Evolutionary conservation across 2,797 vertebrate genomes (phyloP).

Genomic region (Rhabdomys pumilio): DNA sequence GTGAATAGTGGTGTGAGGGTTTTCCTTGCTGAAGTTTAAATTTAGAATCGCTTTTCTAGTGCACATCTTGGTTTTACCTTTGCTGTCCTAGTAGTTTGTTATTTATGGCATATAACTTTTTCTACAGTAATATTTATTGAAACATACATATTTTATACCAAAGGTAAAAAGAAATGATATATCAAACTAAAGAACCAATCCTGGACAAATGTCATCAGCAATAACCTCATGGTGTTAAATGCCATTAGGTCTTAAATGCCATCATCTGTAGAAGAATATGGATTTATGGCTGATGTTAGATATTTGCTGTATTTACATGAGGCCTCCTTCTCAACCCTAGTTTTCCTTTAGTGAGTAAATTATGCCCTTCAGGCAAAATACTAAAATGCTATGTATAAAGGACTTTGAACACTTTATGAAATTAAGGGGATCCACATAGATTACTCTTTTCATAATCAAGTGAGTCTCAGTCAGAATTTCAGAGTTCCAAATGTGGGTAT

Average conservation of each 20-base stretch:
- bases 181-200: conserved; percentile 19
- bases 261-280: conserved; percentile 4
- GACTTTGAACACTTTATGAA: conserved; percentile 66
- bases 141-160: conserved; percentile 1
- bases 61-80: conserved; percentile 69
- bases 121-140: conserved; percentile 25
- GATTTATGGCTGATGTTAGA: conserved; percentile 38
- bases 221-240: conserved; percentile 37
- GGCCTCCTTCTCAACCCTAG: not conserved
- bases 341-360: conserved; percentile 48
- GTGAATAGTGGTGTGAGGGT: conserved; percentile 84
- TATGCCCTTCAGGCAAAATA: conserved; percentile 18
- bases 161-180: conserved; percentile 39
- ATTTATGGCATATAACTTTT: conserved; percentile 39
- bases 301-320: conserved; percentile 53
- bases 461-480: conserved; percentile 66
- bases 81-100: conserved; percentile 49
- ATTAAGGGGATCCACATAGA: conserved; percentile 60
- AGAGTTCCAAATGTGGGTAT: conserved; percentile 44
- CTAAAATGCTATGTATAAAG: conserved; percentile 36
- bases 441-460: conserved; percentile 52
- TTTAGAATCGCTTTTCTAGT: conserved; percentile 78
- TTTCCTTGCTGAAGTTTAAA: conserved; percentile 79
- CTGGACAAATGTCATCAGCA: conserved; percentile 77
- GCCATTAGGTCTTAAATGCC: conserved; percentile 41